Evolutionary conservation across 2,797 vertebrate species (phyloP).

Genomic region (Micropoecilia bifurca): DNA sequence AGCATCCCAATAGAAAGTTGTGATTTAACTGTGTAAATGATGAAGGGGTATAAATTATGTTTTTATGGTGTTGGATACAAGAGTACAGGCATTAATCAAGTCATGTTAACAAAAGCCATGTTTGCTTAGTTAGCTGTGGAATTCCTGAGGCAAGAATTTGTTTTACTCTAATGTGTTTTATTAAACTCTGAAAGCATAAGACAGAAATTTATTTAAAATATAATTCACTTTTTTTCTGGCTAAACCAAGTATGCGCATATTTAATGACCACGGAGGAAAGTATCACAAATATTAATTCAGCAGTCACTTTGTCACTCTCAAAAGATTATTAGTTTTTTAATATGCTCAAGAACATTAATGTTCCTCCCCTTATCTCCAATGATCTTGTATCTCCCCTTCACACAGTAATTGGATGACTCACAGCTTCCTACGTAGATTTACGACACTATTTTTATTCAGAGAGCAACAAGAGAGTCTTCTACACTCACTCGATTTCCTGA

Average conservation of each 20-base stretch:
- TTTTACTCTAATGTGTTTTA: constrained; percentile 1
- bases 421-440: constrained; percentile 58
- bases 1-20: background rate
- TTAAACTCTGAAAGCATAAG: constrained; percentile 11
- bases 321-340: constrained; percentile 13
- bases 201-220: background rate
- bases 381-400: constrained; percentile 24
- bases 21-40: background rate
- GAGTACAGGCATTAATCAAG: background rate
- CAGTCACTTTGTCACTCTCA: background rate
- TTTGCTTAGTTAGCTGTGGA: background rate
- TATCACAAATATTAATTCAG: background rate
- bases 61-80: background rate
- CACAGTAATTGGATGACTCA: constrained; percentile 59
- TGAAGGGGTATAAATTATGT: background rate
- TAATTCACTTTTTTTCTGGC: background rate
- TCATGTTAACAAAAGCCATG: background rate
- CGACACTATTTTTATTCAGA: constrained; percentile 59
- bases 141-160: constrained; percentile 3
- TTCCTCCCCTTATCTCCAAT: constrained; percentile 22
- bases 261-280: background rate
- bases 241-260: background rate
- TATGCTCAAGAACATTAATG: constrained; percentile 5
- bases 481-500: constrained; percentile 46
- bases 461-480: constrained; percentile 35